Conservation (phyloP, 2,888 invertebrate genomes). For the Metalampra italica region DNA sequence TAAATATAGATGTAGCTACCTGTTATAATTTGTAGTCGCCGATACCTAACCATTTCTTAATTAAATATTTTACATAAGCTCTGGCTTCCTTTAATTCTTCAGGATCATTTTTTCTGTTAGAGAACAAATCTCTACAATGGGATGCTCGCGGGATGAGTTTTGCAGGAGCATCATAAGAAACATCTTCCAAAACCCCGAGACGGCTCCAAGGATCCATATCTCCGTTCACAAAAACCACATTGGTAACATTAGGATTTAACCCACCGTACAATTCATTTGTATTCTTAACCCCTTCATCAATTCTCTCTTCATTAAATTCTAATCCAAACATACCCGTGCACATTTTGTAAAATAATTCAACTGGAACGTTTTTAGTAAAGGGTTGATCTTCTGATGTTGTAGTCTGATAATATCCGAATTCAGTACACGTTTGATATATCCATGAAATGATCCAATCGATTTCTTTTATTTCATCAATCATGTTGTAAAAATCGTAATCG, state of each 20-base stretch:
- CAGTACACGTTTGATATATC: slow-evolving; percentile 87
- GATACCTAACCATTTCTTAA: slow-evolving; percentile 57
- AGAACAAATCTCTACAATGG: slow-evolving; percentile 55
- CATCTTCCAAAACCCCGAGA: slow-evolving; percentile 67
- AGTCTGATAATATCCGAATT: slow-evolving; percentile 86
- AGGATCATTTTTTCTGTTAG: slow-evolving; percentile 37
- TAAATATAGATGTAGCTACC: background rate
- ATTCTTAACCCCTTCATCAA: slow-evolving; percentile 50
- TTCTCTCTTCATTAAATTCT: slow-evolving; percentile 43
- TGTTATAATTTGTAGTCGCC: slow-evolving; percentile 22
- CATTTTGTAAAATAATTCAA: slow-evolving; percentile 55
- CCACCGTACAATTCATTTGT: slow-evolving; percentile 74
- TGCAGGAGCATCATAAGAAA: slow-evolving; percentile 56
- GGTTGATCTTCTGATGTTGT: slow-evolving; percentile 76
- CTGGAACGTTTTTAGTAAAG: slow-evolving; percentile 71
- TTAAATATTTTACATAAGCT: slow-evolving; percentile 47
- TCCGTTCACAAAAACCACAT: slow-evolving; percentile 79
- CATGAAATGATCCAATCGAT: slow-evolving; percentile 61
- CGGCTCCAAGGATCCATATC: slow-evolving; percentile 79
- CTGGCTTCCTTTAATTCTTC: slow-evolving; percentile 57
- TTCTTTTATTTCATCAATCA: slow-evolving; percentile 36
- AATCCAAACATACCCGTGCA: slow-evolving; percentile 63
- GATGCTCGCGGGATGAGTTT: slow-evolving; percentile 48
- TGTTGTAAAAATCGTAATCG: slow-evolving; percentile 45
- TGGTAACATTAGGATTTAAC: slow-evolving; percentile 61